Evolutionary conservation across 2,888 invertebrate species (phyloP).

Genomic region (Epirrhoe tristata): DNA sequence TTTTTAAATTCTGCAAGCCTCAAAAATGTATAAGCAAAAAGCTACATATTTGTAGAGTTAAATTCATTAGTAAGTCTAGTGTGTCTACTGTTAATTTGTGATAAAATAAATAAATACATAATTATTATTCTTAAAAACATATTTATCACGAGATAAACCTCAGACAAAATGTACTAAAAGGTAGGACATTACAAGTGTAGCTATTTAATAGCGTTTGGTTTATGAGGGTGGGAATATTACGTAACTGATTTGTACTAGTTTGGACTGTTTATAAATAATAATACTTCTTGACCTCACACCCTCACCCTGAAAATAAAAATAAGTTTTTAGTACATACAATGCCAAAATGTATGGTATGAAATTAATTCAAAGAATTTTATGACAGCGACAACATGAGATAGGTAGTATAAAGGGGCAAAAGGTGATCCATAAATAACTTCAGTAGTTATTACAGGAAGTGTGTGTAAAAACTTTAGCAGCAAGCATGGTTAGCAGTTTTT

Average conservation of each 20-base stretch:
- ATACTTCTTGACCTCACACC: slow-evolving; percentile 44
- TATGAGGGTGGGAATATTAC: slow-evolving; percentile 37
- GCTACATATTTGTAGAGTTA: not conserved
- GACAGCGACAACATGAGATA: not conserved
- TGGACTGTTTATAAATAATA: slow-evolving; percentile 19
- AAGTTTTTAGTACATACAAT: slow-evolving; percentile 33
- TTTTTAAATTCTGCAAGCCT: slow-evolving; percentile 8
- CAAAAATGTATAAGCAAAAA: slow-evolving; percentile 6
- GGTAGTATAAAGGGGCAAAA: too few relatives aligned
- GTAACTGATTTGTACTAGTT: slow-evolving; percentile 31
- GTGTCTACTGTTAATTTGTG: not conserved
- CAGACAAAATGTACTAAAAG: slow-evolving; percentile 4
- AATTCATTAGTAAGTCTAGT: slow-evolving; percentile 3
- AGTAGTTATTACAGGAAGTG: too few relatives aligned
- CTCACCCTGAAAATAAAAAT: slow-evolving; percentile 65
- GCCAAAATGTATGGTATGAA: slow-evolving; percentile 24
- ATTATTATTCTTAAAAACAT: slow-evolving; percentile 15
- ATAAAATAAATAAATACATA: slow-evolving; percentile 27
- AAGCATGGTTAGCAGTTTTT: too few relatives aligned
- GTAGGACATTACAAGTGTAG: not conserved
- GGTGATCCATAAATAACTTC: too few relatives aligned
- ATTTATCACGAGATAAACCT: slow-evolving; percentile 18
- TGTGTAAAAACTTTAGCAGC: too few relatives aligned
- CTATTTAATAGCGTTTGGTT: slow-evolving; percentile 29
- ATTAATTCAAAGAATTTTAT: not conserved